Evolutionary conservation across 37 sponge, comb jelly and placozoan genomes (phyloP).

Genomic region (Ephydatia muelleri): DNA sequence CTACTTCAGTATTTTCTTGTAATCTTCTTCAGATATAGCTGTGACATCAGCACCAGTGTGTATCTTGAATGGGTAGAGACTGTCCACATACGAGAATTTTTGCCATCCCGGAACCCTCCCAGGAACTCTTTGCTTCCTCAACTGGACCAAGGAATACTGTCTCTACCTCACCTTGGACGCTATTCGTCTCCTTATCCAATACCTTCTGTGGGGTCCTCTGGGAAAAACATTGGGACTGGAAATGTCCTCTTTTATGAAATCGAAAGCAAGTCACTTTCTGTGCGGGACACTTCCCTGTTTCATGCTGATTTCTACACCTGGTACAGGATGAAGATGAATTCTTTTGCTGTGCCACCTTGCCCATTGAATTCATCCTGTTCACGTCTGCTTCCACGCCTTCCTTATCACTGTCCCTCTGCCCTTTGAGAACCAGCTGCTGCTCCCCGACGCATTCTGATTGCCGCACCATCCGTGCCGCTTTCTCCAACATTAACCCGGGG

Average conservation of each 20-base stretch:
- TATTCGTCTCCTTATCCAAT: not conserved
- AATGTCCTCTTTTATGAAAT: not conserved
- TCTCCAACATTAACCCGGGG: not conserved
- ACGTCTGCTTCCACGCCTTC: not conserved
- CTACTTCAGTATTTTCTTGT: not conserved
- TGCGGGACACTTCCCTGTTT: not conserved
- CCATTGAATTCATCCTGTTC: not conserved
- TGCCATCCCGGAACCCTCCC: not conserved
- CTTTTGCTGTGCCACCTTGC: not conserved
- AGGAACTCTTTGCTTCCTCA: not conserved
- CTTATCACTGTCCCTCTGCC: not conserved
- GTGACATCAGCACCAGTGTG: constrained; percentile 35
- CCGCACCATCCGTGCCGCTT: not conserved
- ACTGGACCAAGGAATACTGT: not conserved
- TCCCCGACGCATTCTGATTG: not conserved
- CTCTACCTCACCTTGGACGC: not conserved
- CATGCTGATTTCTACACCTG: not conserved
- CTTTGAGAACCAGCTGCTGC: not conserved
- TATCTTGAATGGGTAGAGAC: constrained; percentile 17
- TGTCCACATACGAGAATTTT: not conserved
- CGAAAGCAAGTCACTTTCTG: not conserved
- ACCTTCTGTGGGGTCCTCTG: not conserved
- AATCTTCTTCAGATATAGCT: not conserved
- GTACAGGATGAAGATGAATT: not conserved
- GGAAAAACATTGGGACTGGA: not conserved